phyloP scores from a whole-genome alignment of 2,113 vertebrate genomes.

The Oophaga pumilio region DNA sequence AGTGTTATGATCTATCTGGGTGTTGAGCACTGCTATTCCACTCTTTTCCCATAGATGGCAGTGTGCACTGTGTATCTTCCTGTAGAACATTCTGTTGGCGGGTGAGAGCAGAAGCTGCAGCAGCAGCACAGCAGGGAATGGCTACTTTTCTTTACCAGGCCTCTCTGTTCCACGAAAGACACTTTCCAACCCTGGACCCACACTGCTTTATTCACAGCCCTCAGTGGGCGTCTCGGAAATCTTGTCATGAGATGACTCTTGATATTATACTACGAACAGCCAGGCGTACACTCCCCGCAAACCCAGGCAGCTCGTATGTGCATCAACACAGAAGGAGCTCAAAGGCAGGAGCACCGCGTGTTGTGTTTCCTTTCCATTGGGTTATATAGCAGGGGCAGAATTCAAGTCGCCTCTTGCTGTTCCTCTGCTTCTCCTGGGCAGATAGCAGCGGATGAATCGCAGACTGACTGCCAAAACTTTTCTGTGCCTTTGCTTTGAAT shows the following conservation, averaged over 20 bases:
- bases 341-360: neutral
- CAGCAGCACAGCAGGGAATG: slow-evolving; percentile 42
- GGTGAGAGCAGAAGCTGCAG: slow-evolving; percentile 12
- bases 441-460: slow-evolving; percentile 46
- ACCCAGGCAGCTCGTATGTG: slow-evolving; percentile 5
- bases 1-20: neutral
- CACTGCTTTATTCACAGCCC: slow-evolving; percentile 49
- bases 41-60: slow-evolving; percentile 48
- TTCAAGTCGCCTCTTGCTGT: slow-evolving; percentile 8
- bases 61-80: slow-evolving; percentile 45
- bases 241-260: slow-evolving; percentile 40
- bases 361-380: slow-evolving; percentile 10
- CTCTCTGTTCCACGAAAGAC: slow-evolving; percentile 7
- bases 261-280: slow-evolving; percentile 18
- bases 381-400: slow-evolving; percentile 43
- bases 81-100: neutral
- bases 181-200: slow-evolving; percentile 45
- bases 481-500: slow-evolving; percentile 73
- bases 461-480: slow-evolving; percentile 50
- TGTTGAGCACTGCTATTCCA: slow-evolving; percentile 19
- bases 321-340: neutral
- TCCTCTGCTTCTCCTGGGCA: slow-evolving; percentile 42
- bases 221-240: slow-evolving; percentile 42
- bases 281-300: slow-evolving; percentile 9
- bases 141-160: slow-evolving; percentile 36